Percentiles rank a stretch among this genome's conserved stretches.
These are phyloP conservation scores for Lathamus discolor DNA, from an alignment of 2,113 vertebrate species.

Conservation along the genomic window DNA sequence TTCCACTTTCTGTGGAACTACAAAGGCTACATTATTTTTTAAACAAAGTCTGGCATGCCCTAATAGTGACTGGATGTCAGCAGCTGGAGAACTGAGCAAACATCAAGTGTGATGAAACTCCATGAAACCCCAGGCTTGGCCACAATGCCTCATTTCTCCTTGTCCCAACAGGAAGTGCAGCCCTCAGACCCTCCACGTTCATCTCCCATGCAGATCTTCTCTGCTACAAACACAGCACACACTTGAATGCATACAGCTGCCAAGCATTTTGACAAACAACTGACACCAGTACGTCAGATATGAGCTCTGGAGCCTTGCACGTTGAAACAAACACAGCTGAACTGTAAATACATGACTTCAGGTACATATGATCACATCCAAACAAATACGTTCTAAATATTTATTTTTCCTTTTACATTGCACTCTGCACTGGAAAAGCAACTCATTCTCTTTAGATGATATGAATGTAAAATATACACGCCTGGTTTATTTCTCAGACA, in stretches of 20 bases:
- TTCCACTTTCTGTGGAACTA: background rate
- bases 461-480: background rate
- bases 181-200: background rate
- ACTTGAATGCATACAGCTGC: background rate
- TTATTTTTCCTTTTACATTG: conserved; percentile 20
- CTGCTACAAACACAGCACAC: background rate
- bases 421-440: background rate
- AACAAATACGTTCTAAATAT: conserved; percentile 8
- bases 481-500: background rate
- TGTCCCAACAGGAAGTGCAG: background rate
- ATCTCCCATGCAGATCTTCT: background rate
- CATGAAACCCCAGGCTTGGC: background rate
- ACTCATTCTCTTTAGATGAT: background rate
- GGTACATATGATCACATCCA: background rate
- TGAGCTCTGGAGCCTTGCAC: background rate
- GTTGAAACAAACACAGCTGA: conserved; percentile 19
- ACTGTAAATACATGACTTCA: background rate
- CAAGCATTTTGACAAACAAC: background rate
- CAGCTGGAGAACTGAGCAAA: background rate
- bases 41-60: background rate
- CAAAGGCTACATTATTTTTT: background rate
- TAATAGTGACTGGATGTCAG: background rate
- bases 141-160: background rate
- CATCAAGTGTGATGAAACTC: background rate
- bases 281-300: background rate